A percentile compares a stretch with the other conserved stretches of the same genome.
phyloP scores from a whole-genome alignment of 2,113 vertebrate genomes.

The Zootoca vivipara region DNA sequence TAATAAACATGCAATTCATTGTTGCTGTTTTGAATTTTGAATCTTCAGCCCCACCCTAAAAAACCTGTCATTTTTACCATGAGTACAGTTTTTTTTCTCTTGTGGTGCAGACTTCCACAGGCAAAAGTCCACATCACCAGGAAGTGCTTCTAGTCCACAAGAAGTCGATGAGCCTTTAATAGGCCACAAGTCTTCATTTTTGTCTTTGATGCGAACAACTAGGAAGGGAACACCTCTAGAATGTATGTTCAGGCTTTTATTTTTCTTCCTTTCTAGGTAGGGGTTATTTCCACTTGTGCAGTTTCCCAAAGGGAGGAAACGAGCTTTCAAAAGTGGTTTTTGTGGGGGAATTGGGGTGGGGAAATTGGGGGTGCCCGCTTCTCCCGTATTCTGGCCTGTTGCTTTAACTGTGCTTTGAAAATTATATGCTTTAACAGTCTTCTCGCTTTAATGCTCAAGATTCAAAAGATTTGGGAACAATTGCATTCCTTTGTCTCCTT shows the following conservation, averaged over 20 bases:
- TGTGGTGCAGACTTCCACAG: no score
- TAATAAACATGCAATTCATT: no score
- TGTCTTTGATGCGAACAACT: no score
- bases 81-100: no score
- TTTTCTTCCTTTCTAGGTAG: neutral
- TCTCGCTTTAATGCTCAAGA: neutral
- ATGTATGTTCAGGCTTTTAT: neutral
- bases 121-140: neutral
- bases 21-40: no score
- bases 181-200: neutral
- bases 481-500: neutral
- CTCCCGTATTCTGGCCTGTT: neutral
- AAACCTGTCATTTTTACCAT: no score
- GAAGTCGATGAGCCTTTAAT: neutral
- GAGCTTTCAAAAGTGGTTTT: no score
- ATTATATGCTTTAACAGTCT: neutral
- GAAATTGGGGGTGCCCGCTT: no score
- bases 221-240: neutral
- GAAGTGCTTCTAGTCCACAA: neutral
- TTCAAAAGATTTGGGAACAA: no score
- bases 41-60: no score
- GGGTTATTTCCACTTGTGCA: neutral
- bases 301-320: no score
- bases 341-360: no score
- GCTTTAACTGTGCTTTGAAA: neutral